Evolutionary conservation across 1,140 invertebrate species (phyloP).

Genomic region (Caenorhabditis brenneri): DNA sequence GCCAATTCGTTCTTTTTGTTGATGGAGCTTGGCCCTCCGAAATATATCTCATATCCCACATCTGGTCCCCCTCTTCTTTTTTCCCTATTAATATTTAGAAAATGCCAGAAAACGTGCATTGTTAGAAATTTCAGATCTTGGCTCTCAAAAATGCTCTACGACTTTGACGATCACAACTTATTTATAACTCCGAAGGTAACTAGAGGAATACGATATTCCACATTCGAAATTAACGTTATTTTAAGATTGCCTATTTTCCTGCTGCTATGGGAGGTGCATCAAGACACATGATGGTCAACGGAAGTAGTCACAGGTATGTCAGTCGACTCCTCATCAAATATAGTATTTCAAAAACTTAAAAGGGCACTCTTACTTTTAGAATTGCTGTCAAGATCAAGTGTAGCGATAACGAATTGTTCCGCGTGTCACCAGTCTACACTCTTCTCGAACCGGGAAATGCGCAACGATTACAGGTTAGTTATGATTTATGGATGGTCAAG

Average conservation of each 20-base stretch:
- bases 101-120: background rate
- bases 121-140: background rate
- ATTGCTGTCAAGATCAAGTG: conserved; percentile 49
- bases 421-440: conserved; percentile 43
- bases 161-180: conserved; percentile 42
- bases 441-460: conserved; percentile 43
- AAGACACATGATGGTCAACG: conserved; percentile 49
- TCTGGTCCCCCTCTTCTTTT: background rate
- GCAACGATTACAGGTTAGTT: conserved; percentile 41
- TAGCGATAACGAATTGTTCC: conserved; percentile 46
- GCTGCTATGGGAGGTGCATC: conserved; percentile 39
- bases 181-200: conserved; percentile 43
- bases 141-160: conserved; percentile 37
- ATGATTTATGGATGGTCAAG: background rate
- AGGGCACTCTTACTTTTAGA: background rate
- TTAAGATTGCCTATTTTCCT: conserved; percentile 24
- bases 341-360: background rate
- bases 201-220: background rate
- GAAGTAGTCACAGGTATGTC: conserved; percentile 39
- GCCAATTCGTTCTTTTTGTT: conserved; percentile 10
- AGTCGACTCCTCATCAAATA: too few species aligned
- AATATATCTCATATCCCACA: background rate
- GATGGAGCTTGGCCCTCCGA: background rate
- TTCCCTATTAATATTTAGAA: background rate
- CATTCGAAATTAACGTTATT: background rate